Evolutionary conservation across 2,888 invertebrate genomes (phyloP).

Genomic region (Caenorhabditis imperialis): DNA sequence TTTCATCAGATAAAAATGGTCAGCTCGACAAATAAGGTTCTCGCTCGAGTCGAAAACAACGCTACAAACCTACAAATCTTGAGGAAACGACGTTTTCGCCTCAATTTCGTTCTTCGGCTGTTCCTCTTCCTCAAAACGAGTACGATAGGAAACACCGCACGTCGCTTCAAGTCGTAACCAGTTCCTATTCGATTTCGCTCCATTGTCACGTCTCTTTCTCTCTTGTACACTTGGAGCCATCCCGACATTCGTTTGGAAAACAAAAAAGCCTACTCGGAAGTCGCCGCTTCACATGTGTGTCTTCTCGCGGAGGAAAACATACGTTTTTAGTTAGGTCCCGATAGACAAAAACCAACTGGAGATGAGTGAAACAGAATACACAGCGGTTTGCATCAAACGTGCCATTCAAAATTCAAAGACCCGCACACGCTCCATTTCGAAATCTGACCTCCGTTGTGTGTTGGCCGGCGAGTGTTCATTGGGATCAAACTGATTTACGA

Average conservation of each 20-base stretch:
- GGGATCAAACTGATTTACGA: constrained; percentile 40
- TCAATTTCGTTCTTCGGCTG: no score
- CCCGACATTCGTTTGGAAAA: constrained; percentile 24
- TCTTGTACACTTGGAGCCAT: constrained; percentile 29
- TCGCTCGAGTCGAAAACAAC: no score
- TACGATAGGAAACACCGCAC: constrained; percentile 28
- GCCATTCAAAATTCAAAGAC: constrained; percentile 6
- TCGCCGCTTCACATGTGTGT: constrained; percentile 37
- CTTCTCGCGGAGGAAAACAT: constrained; percentile 4
- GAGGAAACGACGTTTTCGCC: no score
- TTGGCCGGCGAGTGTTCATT: constrained; percentile 14
- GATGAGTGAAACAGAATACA: constrained; percentile 35
- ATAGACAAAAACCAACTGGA: no score
- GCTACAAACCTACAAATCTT: no score
- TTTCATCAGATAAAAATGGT: no score
- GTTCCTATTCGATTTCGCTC: constrained; percentile 41
- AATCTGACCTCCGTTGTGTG: constrained; percentile 35
- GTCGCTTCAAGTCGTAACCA: constrained; percentile 32
- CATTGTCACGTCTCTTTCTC: constrained; percentile 21
- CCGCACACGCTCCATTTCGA: constrained; percentile 33
- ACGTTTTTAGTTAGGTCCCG: no score
- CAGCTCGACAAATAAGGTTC: no score
- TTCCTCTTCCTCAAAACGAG: no score
- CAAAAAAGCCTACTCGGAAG: constrained; percentile 24
- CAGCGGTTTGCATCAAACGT: constrained; percentile 1